A percentile compares a stretch with the other conserved stretches of the same genome.
These are phyloP conservation scores for Deilephila elpenor DNA, from an alignment of 2,888 invertebrate genomes.

Conservation along the genomic window DNA sequence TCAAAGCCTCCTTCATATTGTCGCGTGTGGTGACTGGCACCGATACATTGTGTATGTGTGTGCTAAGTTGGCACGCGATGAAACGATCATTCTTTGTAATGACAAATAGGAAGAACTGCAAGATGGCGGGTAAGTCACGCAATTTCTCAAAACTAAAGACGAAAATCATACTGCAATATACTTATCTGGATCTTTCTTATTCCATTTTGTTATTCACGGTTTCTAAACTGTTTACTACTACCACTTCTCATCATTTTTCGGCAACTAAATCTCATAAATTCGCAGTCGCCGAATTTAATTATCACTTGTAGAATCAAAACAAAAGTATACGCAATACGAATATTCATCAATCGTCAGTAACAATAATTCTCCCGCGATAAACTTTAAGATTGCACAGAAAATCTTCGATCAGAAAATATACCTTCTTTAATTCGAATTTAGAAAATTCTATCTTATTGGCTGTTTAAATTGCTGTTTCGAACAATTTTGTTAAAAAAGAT, in stretches of 20 bases:
- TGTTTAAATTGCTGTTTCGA: too few species aligned
- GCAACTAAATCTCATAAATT: too few species aligned
- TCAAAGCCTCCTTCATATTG: not conserved
- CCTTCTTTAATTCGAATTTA: not conserved
- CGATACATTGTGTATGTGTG: conserved; percentile 18
- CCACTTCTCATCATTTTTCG: too few species aligned
- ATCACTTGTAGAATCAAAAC: too few species aligned
- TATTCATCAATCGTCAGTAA: too few species aligned
- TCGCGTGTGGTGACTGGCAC: conserved; percentile 15
- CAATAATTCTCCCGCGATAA: not conserved
- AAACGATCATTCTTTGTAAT: conserved; percentile 13
- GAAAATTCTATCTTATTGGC: not conserved
- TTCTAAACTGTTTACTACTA: too few species aligned
- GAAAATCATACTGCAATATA: too few species aligned
- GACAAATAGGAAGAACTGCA: conserved; percentile 19
- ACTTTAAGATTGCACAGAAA: not conserved
- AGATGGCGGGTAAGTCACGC: conserved; percentile 14
- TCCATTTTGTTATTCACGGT: too few species aligned
- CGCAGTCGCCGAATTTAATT: too few species aligned
- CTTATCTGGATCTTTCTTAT: too few species aligned
- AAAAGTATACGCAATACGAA: too few species aligned
- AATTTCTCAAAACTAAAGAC: not conserved
- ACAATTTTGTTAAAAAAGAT: not conserved
- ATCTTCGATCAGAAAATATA: too few species aligned
- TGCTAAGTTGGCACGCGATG: conserved; percentile 3